phyloP scores from a whole-genome alignment of 1,140 invertebrate species.

The Drosophila suzukii region DNA sequence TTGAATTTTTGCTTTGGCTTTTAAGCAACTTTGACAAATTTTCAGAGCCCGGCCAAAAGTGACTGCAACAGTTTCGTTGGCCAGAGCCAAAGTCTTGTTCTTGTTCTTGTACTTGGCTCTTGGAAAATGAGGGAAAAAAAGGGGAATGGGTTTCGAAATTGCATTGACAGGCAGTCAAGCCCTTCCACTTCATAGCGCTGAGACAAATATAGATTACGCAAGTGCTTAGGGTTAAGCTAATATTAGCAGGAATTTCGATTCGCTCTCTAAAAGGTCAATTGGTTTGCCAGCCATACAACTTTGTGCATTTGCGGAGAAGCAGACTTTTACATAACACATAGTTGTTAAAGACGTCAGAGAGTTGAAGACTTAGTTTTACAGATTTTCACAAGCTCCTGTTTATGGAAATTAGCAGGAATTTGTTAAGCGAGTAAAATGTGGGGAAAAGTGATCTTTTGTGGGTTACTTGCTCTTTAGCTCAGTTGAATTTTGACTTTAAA shows the following conservation, averaged over 20 bases:
- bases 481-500: constrained; percentile 24
- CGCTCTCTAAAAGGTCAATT: constrained; percentile 30
- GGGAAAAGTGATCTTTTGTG: background rate
- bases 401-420: constrained; percentile 54
- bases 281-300: constrained; percentile 3
- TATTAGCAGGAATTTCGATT: constrained; percentile 22
- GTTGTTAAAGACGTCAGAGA: constrained; percentile 36
- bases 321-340: constrained; percentile 14
- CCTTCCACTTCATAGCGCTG: constrained; percentile 31
- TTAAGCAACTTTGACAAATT: constrained; percentile 77
- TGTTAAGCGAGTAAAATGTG: constrained; percentile 15
- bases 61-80: constrained; percentile 49
- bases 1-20: constrained; percentile 73
- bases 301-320: background rate
- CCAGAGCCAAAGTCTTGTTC: constrained; percentile 11
- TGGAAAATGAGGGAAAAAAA: background rate
- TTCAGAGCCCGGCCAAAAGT: constrained; percentile 58
- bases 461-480: background rate
- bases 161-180: constrained; percentile 46
- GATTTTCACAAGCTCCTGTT: constrained; percentile 26
- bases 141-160: constrained; percentile 19
- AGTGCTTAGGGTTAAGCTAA: constrained; percentile 38
- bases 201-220: constrained; percentile 44
- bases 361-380: background rate
- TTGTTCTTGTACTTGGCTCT: constrained; percentile 12